Evolutionary conservation across 2,113 vertebrate genomes (phyloP), one percentile per base, ranked within the genome.

Genomic region (Apistogramma diplotaenia): DNA sequence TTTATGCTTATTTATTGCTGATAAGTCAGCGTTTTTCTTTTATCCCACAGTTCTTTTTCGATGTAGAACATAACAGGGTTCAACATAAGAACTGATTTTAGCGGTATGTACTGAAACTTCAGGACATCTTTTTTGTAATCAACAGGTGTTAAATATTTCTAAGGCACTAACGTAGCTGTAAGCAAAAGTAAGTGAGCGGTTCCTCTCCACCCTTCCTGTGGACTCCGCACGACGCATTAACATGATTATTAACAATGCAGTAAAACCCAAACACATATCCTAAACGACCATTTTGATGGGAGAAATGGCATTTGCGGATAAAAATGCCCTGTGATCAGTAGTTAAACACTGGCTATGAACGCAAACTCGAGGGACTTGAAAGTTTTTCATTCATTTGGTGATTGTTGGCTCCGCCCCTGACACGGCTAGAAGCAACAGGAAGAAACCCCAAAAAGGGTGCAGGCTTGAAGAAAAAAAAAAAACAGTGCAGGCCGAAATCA

Each of bases 361-460:
- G 40, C 40, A 67, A 25, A 67, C 27, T 67, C 3, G 29, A 25
- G 2, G 46, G 6, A 31, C 43, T 51, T 70, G 49, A 49, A 70
- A 70, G 65, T 70, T 70, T 70, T 70, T 70, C 65, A 70, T 70
- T 70, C 65, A 61, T 65, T 49, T 5, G 59, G 49, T 33, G 75
- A 13, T 37, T 51, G 55, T 58, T 82, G 65, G 89, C 93, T 61
- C 94, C 92, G 87, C 93, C 93, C 57, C 77, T 46, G n/a, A 8
- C 67, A 76, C 79, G 67, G 81, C 81, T 59, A 78, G 85, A 83
- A 85, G 90, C 89, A 91, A 94, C 93, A 94, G 93, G 94, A 95
- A 94, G 93, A 90, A 82, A 88, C 83, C 71, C 89, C 83, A 46
- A 86, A 90, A 89, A 89, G 82, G 86, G 77, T 70, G 78, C 74